Percentiles rank a stretch among this genome's conserved stretches.
These are phyloP conservation scores for Pelecanus crispus DNA, from an alignment of 2,113 vertebrate species.

Conservation along the genomic window DNA sequence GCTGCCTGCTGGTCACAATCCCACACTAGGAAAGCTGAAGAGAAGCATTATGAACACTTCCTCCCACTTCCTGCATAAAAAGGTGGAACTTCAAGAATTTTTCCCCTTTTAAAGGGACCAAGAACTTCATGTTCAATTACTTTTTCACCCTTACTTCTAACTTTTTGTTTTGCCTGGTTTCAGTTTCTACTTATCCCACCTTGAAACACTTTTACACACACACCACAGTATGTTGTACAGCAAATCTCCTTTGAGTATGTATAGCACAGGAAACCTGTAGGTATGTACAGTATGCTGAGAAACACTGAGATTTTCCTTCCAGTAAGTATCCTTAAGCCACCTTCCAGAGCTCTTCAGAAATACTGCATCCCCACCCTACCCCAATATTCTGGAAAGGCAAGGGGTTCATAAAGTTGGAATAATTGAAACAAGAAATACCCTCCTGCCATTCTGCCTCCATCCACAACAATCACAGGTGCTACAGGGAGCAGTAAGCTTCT, in stretches of 20 bases:
- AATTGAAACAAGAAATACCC: background rate
- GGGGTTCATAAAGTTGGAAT: background rate
- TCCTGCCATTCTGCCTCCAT: background rate
- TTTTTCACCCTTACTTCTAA: background rate
- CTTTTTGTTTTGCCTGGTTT: background rate
- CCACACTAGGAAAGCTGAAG: background rate
- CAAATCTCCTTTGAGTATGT: background rate
- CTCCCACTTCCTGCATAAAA: background rate
- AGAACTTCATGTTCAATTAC: background rate
- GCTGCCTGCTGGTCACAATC: background rate
- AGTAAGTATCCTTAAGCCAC: background rate
- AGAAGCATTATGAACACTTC: background rate
- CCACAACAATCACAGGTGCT: rapidly evolving
- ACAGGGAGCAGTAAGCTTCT: background rate
- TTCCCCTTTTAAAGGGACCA: background rate
- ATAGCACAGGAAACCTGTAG: background rate
- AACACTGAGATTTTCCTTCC: background rate
- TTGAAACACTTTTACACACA: background rate
- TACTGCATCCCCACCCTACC: background rate
- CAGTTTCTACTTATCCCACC: background rate
- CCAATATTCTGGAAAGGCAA: background rate
- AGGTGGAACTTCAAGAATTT: background rate
- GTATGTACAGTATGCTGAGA: background rate
- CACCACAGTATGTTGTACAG: rapidly evolving
- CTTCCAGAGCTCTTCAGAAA: background rate